phyloP scores from a whole-genome alignment of 2,888 invertebrate species.

The Deilephila elpenor region DNA sequence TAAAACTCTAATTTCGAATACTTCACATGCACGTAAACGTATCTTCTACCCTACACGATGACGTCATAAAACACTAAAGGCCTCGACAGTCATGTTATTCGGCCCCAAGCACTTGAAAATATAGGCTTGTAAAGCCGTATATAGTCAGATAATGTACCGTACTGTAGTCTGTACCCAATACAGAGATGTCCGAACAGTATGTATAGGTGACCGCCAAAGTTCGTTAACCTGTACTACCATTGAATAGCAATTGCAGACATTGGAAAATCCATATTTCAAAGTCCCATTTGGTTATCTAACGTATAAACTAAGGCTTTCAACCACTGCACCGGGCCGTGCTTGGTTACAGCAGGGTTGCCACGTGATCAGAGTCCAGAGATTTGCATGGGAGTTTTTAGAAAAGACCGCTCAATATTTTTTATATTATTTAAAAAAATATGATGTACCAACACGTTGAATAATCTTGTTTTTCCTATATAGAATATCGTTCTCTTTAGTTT shows the following conservation, averaged over 20 bases:
- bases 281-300: slow-evolving; percentile 7
- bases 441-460: not conserved
- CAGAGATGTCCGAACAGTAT: slow-evolving; percentile 21
- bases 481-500: no score
- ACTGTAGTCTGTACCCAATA: slow-evolving; percentile 7
- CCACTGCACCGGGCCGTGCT: not conserved
- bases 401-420: no score
- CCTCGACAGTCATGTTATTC: not conserved
- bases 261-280: slow-evolving; percentile 25
- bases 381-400: no score
- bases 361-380: not conserved
- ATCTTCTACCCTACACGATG: not conserved
- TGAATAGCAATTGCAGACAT: slow-evolving; percentile 26
- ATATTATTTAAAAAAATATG: not conserved
- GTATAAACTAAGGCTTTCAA: slow-evolving; percentile 11
- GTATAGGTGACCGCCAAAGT: slow-evolving; percentile 22
- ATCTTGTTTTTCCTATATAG: no score
- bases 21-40: not conserved
- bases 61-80: not conserved
- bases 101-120: not conserved
- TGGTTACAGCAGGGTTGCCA: not conserved
- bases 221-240: slow-evolving; percentile 22
- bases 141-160: slow-evolving; percentile 17
- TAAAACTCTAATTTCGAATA: not conserved
- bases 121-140: not conserved